Evolutionary conservation across 1,140 invertebrate species (phyloP).

Genomic region (Penaeus japonicus): DNA sequence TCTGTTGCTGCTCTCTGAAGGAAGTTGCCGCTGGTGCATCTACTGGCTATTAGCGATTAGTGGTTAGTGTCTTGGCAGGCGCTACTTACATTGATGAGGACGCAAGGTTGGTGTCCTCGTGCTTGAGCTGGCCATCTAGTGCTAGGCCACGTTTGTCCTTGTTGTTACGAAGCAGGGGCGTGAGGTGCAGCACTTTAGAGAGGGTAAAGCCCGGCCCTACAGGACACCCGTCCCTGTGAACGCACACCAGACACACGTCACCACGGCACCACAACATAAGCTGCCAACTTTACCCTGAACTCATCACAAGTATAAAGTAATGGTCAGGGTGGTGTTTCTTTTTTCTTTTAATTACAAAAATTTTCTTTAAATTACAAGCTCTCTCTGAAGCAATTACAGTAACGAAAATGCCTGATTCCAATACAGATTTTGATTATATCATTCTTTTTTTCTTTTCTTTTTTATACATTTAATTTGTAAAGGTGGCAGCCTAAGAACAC

Average conservation of each 20-base stretch:
- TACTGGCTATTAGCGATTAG: not conserved
- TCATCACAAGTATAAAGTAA: not conserved
- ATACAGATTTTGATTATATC: too few species aligned
- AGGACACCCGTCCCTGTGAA: conserved; percentile 89
- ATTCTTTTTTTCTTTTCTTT: conserved; percentile 2
- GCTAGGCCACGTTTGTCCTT: conserved; percentile 98
- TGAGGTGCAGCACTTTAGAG: conserved; percentile 96
- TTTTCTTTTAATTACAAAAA: not conserved
- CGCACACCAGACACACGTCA: conserved; percentile 57
- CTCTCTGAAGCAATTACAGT: too few species aligned
- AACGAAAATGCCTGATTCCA: too few species aligned
- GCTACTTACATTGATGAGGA: conserved; percentile 88
- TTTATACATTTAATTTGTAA: not conserved
- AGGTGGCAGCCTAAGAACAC: conserved; percentile 47
- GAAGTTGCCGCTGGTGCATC: not conserved
- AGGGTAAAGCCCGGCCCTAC: conserved; percentile 96
- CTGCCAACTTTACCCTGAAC: conserved; percentile 47
- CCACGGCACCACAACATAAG: conserved; percentile 46
- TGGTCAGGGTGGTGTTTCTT: conserved; percentile 1
- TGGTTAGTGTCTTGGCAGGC: conserved; percentile 30
- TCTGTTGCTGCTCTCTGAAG: not conserved
- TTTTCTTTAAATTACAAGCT: not conserved
- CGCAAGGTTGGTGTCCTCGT: conserved; percentile 99
- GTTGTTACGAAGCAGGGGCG: conserved; percentile 94
- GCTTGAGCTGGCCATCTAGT: conserved; percentile 97